Percentiles rank a stretch among this genome's conserved stretches.
These are phyloP conservation scores for Malacoctenus gilli DNA, from an alignment of 2,797 vertebrate species.

Conservation along the genomic window DNA sequence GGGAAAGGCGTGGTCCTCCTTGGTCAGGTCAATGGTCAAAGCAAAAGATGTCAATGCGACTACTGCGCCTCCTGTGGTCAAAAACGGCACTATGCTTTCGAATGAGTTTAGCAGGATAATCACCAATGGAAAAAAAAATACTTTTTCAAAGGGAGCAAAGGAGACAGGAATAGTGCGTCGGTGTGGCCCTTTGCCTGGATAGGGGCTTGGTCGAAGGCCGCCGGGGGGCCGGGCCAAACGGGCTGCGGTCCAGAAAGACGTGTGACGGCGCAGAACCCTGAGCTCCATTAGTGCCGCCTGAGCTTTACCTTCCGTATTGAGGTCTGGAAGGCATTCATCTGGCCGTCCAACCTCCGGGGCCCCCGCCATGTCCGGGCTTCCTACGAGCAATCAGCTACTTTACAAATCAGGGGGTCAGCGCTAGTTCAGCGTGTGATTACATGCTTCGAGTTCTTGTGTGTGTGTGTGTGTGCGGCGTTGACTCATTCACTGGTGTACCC, in stretches of 20 bases:
- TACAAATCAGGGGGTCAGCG: conserved; percentile 58
- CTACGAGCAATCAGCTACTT: conserved; percentile 56
- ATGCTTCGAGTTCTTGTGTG: conserved; percentile 25
- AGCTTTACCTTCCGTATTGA: conserved; percentile 42
- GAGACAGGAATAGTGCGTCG: too few species aligned
- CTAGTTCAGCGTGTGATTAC: conserved; percentile 57
- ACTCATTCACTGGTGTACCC: conserved; percentile 14
- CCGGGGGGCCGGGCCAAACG: conserved; percentile 3
- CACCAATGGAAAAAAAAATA: too few species aligned
- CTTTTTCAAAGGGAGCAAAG: too few species aligned
- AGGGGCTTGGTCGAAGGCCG: conserved; percentile 1
- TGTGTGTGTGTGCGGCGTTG: conserved; percentile 12
- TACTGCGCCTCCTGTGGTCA: too few species aligned
- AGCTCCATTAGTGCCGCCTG: conserved; percentile 49
- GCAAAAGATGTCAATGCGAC: too few species aligned
- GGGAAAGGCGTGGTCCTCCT: too few species aligned
- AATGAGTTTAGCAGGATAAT: too few species aligned
- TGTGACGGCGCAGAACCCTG: conserved; percentile 62
- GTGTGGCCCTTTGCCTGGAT: not conserved
- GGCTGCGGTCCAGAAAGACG: conserved; percentile 42
- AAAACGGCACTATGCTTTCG: too few species aligned
- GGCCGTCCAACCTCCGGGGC: conserved; percentile 46
- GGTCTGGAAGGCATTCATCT: conserved; percentile 64
- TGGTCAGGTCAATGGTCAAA: too few species aligned
- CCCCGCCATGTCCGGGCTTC: conserved; percentile 27